Conservation (phyloP, 2,797 vertebrate genomes). For the Thamnophis elegans region DNA sequence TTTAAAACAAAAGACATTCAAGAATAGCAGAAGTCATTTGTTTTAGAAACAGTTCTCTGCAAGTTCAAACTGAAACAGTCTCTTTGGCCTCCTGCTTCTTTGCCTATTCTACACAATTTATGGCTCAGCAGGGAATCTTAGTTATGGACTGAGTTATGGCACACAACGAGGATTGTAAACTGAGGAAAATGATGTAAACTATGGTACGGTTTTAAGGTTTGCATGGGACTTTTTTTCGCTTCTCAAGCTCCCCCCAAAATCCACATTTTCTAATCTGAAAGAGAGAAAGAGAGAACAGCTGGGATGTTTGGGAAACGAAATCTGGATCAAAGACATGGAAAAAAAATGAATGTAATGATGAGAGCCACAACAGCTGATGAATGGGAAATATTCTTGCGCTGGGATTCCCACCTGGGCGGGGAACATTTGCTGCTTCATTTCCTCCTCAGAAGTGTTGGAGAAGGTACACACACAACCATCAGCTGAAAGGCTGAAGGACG, state of each 20-base stretch:
- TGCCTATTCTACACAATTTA: slow-evolving; percentile 39
- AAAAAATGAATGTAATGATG: slow-evolving; percentile 43
- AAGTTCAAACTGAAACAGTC: not conserved
- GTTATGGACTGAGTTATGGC: slow-evolving; percentile 38
- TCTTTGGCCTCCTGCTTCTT: slow-evolving; percentile 34
- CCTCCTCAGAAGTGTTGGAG: slow-evolving; percentile 55
- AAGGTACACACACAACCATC: slow-evolving; percentile 27
- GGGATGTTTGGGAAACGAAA: slow-evolving; percentile 49
- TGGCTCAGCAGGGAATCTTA: slow-evolving; percentile 19
- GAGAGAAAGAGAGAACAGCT: slow-evolving; percentile 51
- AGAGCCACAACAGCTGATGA: slow-evolving; percentile 53
- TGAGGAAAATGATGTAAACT: slow-evolving; percentile 37
- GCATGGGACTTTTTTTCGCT: slow-evolving; percentile 39
- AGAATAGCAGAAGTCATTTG: slow-evolving; percentile 12
- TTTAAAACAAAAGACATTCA: not conserved
- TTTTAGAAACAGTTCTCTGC: slow-evolving; percentile 13
- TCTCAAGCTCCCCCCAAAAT: slow-evolving; percentile 45
- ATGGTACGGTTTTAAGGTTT: slow-evolving; percentile 53
- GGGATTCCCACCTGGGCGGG: slow-evolving; percentile 57
- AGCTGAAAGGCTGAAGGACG: slow-evolving; percentile 48
- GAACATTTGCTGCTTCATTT: slow-evolving; percentile 47
- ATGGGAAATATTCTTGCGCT: slow-evolving; percentile 55
- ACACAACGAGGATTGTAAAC: not conserved
- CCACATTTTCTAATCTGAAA: slow-evolving; percentile 54
- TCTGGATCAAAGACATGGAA: slow-evolving; percentile 45